Evolutionary conservation across 2,888 invertebrate species (phyloP).

Genomic region (Thymelicus acteon): DNA sequence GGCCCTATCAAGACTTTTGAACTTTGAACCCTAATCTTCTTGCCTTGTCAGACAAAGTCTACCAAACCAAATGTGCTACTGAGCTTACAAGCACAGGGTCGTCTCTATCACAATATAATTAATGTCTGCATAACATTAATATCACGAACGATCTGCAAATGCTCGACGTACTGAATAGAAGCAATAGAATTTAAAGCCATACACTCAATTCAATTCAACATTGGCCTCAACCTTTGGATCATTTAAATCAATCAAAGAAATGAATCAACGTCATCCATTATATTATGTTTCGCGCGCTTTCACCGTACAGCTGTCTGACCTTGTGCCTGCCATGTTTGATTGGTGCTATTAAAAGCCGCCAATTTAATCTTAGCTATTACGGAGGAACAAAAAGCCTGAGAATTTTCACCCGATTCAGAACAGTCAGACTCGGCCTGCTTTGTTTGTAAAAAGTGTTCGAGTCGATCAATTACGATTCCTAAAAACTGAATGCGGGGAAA

Average conservation of each 20-base stretch:
- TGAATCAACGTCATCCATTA: constrained; percentile 44
- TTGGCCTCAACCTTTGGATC: constrained; percentile 58
- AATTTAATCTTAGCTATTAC: constrained; percentile 30
- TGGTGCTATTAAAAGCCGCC: constrained; percentile 43
- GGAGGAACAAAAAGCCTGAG: constrained; percentile 23
- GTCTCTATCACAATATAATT: constrained; percentile 3
- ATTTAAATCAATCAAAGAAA: constrained; percentile 52
- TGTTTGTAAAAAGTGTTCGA: background rate
- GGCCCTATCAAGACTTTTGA: too few species aligned
- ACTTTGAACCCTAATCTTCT: too few species aligned
- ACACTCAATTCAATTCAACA: constrained; percentile 33
- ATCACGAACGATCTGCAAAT: background rate
- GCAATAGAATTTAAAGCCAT: constrained; percentile 15
- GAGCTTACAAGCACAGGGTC: too few species aligned
- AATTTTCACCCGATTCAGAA: constrained; percentile 25
- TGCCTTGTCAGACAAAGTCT: too few species aligned
- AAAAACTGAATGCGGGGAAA: too few species aligned
- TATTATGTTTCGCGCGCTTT: constrained; percentile 36
- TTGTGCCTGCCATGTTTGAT: constrained; percentile 44
- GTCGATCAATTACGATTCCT: too few species aligned
- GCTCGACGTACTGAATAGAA: constrained; percentile 10
- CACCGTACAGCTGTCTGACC: constrained; percentile 39
- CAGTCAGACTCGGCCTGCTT: constrained; percentile 8
- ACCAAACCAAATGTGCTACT: background rate
- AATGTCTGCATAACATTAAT: constrained; percentile 16